Evolutionary conservation across 2,797 vertebrate species (phyloP).

Genomic region (Zenarchopterus dispar): DNA sequence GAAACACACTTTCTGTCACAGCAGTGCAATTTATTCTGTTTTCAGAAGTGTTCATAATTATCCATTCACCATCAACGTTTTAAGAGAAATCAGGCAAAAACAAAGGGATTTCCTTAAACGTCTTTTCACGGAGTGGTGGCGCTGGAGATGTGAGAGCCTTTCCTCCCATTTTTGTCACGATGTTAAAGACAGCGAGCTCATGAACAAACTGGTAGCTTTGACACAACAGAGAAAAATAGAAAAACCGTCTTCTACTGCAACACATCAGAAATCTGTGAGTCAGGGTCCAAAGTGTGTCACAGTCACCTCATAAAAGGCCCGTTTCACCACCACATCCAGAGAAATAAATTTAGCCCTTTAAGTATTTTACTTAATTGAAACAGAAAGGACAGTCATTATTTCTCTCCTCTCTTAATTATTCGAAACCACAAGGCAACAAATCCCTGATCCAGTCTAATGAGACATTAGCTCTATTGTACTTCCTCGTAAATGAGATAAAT

Average conservation of each 20-base stretch:
- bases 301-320: conserved; percentile 31
- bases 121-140: background rate
- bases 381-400: conserved; percentile 23
- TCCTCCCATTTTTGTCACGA: background rate
- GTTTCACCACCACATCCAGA: conserved; percentile 10
- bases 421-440: conserved; percentile 18
- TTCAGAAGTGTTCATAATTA: background rate
- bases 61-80: background rate
- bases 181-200: background rate
- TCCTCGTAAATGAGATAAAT: conserved; percentile 48
- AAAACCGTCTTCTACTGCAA: conserved; percentile 1
- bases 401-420: conserved; percentile 18
- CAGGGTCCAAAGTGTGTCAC: conserved; percentile 12
- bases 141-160: background rate
- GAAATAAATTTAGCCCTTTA: background rate
- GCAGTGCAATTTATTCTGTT: background rate
- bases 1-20: conserved; percentile 7
- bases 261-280: conserved; percentile 32
- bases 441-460: conserved; percentile 21
- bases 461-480: conserved; percentile 3
- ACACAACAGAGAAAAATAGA: background rate
- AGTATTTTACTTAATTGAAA: conserved; percentile 17
- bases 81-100: background rate
- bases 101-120: background rate
- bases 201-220: conserved; percentile 11